phyloP scores from a whole-genome alignment of 1,140 invertebrate genomes.

The Caenorhabditis brenneri region DNA sequence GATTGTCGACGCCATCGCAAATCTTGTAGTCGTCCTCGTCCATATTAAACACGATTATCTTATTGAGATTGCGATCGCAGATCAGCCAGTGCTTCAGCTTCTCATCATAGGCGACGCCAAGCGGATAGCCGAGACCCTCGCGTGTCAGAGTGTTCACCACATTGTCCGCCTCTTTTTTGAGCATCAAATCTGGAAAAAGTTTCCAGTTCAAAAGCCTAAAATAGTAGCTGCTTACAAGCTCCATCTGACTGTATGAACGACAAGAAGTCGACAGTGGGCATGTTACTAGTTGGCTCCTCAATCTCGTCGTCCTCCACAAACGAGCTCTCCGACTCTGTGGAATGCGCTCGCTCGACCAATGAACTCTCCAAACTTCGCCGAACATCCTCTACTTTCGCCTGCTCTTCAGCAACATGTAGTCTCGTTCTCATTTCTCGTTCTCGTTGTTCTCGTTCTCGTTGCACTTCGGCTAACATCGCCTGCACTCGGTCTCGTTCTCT shows the following conservation, averaged over 20 bases:
- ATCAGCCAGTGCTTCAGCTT: not conserved
- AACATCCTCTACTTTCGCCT: no score
- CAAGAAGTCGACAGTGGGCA: not conserved
- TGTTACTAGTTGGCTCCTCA: not conserved
- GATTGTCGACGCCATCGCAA: not conserved
- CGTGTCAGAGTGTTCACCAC: not conserved
- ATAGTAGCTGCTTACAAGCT: not conserved
- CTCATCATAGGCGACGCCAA: constrained; percentile 7
- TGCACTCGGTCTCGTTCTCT: no score
- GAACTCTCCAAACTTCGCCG: no score
- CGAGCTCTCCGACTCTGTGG: no score
- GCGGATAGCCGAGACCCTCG: not conserved
- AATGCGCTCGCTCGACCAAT: no score
- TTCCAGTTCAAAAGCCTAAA: not conserved
- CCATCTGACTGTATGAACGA: not conserved
- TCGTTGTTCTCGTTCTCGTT: no score
- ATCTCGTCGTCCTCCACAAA: no score
- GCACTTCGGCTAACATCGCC: no score
- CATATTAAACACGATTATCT: not conserved
- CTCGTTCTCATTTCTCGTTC: no score
- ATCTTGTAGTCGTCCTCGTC: not conserved
- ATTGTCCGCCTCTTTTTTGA: not conserved
- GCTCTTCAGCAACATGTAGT: no score
- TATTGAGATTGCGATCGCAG: not conserved
- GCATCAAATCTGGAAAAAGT: not conserved